These are phyloP conservation scores for Ashinkailepas kermadecensis DNA, from an alignment of 2,888 invertebrate genomes.

Conservation along the genomic window DNA sequence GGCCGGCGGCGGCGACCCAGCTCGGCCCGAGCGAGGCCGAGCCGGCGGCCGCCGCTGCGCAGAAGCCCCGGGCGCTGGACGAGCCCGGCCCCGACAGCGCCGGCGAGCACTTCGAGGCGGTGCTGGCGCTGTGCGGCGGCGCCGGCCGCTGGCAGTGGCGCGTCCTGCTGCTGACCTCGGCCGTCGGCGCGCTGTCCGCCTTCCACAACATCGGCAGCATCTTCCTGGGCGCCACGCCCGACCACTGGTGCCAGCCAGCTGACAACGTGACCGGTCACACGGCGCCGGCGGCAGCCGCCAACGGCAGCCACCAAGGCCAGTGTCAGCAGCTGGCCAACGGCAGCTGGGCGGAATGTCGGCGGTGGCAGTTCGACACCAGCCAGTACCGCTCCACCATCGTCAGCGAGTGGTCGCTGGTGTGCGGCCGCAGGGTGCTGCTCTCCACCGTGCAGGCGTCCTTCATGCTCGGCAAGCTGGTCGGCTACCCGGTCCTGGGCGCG, in stretches of 20 bases:
- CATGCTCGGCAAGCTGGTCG: conserved; percentile 31
- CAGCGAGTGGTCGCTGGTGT: conserved; percentile 31
- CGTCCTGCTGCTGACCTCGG: conserved; percentile 26
- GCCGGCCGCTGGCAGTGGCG: conserved; percentile 26
- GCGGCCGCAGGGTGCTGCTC: conserved; percentile 29
- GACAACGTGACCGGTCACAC: not conserved
- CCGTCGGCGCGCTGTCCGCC: conserved; percentile 24
- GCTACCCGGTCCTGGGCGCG: conserved; percentile 30
- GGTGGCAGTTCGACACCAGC: not conserved
- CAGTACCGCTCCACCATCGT: not conserved
- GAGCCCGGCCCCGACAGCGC: not conserved
- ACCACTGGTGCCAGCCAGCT: not conserved
- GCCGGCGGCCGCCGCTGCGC: too few species aligned
- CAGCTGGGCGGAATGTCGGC: not conserved
- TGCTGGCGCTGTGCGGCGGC: conserved; percentile 24
- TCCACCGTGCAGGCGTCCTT: conserved; percentile 32
- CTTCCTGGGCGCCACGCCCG: conserved; percentile 26
- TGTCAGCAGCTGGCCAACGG: too few species aligned
- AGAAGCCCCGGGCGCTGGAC: too few species aligned
- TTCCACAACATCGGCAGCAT: conserved; percentile 25
- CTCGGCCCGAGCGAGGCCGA: too few species aligned
- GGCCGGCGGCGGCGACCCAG: too few species aligned
- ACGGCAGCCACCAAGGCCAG: too few species aligned
- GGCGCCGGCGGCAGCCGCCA: too few species aligned
- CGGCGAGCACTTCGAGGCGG: conserved; percentile 22